Conservation (phyloP, 2,797 vertebrate genomes). For the Semotilus atromaculatus region DNA sequence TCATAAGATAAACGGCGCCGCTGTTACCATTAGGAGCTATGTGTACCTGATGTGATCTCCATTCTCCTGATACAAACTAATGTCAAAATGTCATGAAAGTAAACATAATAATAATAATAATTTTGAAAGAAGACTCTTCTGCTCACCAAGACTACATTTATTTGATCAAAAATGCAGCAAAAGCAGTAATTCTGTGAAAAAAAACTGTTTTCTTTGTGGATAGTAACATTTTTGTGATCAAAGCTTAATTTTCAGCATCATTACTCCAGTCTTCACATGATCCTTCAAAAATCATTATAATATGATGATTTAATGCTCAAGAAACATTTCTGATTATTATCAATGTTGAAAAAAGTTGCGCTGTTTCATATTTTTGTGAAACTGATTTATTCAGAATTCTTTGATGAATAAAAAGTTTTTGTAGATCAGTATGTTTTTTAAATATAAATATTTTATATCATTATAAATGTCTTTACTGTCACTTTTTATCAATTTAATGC, state of each 20-base stretch:
- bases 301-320: background rate
- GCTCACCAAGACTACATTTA: background rate
- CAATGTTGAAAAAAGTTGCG: too few relatives aligned
- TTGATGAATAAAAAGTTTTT: too few relatives aligned
- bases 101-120: background rate
- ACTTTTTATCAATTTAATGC: background rate
- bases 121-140: too few relatives aligned
- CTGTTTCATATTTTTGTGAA: too few relatives aligned
- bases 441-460: background rate
- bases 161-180: background rate
- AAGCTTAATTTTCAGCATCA: background rate
- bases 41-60: background rate
- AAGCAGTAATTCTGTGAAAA: background rate
- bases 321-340: background rate
- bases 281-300: background rate
- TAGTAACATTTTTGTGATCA: too few relatives aligned
- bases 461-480: background rate
- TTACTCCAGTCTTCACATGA: background rate
- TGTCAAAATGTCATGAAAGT: background rate
- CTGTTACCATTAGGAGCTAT: background rate
- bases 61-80: background rate
- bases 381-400: too few relatives aligned
- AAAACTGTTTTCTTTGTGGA: background rate
- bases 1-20: conserved; percentile 7
- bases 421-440: too few relatives aligned